Evolutionary conservation across 1,140 invertebrate species (phyloP), one percentile per base, ranked within the genome.

Genomic region (Caligus rogercresseyi): DNA sequence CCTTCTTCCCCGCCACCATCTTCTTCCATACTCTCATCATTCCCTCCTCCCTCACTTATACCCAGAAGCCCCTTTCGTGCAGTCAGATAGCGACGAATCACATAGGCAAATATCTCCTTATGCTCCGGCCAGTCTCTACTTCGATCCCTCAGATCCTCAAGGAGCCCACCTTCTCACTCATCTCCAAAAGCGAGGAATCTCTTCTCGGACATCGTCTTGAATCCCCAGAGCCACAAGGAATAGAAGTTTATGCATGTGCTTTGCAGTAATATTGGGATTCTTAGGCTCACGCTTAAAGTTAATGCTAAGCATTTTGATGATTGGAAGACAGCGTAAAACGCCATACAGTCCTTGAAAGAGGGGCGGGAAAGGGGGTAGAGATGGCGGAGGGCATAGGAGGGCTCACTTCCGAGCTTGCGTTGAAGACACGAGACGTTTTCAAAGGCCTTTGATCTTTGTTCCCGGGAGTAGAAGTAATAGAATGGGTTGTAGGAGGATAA

Each of bases 401-500:
- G 75, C 68, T 91, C 81, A 16, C 19, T 20, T 3, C 43, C 24
- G 15, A 20, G 19, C 54, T 56, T 56, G 2, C 2, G 54, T 56
- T 53, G 18, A 20, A 56, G 51, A 80, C 80, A 67, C 78, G 76
- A n/a, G 75, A 74, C 73, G 89, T 90, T 64, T 85, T 80, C 15
- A 88, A 79, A 69, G 86, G 89, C 24, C 89, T 73, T 74, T 97
- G 92, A n/a, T 78, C 80, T 71, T 89, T 83, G 75, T 56, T 56
- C 54, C 24, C 24, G 15, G n/a, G 54, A 56, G 71, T 96, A 99
- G 71, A 98, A 95, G 72, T 96, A 98, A 75, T 92, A 98, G 76
- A 94, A 98, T 0, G 94, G 86, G 69, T 97, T 96, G 73, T 96
- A 98, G 65, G 90, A 80, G 1, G 83, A 77, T 66, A 84, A 89